Percentiles rank a stretch among this genome's conserved stretches.
Conservation (phyloP, 2,888 invertebrate genomes). For the Clepsis dumicolana region DNA sequence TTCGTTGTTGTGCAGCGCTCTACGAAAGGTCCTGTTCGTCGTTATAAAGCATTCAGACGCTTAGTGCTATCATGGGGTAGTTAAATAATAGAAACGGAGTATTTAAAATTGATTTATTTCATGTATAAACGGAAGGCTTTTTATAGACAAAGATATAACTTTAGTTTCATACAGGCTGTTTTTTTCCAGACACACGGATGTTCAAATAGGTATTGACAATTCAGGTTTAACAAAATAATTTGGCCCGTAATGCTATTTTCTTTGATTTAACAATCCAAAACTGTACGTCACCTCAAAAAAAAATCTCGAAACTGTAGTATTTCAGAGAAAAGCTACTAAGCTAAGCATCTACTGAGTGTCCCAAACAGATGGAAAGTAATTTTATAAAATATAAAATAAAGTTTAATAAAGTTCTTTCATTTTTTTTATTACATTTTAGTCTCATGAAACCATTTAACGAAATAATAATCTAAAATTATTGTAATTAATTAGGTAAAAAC, state of each 20-base stretch:
- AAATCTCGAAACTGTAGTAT: not conserved
- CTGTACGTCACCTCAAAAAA: not conserved
- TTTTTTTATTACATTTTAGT: not conserved
- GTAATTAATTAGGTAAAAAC: conserved; percentile 18
- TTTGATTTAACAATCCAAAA: not conserved
- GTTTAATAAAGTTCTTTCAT: too few relatives aligned
- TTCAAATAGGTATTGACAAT: not conserved
- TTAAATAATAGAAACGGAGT: not conserved
- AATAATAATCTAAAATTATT: conserved; percentile 11
- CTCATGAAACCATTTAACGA: not conserved
- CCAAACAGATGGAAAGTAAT: not conserved
- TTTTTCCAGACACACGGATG: not conserved
- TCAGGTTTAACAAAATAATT: not conserved
- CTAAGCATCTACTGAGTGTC: not conserved
- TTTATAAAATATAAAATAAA: too few relatives aligned
- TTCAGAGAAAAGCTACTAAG: not conserved
- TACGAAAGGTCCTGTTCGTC: too few relatives aligned
- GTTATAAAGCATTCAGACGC: too few relatives aligned
- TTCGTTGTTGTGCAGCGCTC: too few relatives aligned
- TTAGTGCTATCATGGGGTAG: not conserved
- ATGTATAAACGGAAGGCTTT: not conserved
- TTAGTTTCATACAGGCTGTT: not conserved
- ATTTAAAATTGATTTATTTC: conserved; percentile 3
- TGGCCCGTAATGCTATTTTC: not conserved
- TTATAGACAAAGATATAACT: conserved; percentile 13